Base-by-base conservation (phyloP, 2,797 vertebrate species). In the Molossus molossus region DNA sequence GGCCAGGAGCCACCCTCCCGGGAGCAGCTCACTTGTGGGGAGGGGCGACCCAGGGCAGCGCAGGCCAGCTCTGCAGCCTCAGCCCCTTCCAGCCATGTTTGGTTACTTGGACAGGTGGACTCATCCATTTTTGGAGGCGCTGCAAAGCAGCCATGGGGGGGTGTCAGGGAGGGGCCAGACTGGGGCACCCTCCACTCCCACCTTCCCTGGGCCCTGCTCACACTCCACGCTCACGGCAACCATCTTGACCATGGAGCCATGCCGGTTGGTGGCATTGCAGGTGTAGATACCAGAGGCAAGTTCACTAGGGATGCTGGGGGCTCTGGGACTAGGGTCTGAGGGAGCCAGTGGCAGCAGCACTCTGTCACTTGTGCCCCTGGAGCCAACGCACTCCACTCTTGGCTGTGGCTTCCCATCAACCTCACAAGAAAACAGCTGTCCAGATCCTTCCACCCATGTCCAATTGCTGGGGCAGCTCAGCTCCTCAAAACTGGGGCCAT, bases 41-140 rank as follows among this genome's bases (percentile, higher is more conserved):
- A 69, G 0, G 98, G 98, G 37, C 85, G 97, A n/a, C 98, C 98
- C 0, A 97, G 96, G 3, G 98, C 98, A 0, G n/a, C 62, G 7
- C 98, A 98, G 10, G 79, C 33, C 17, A 98, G 76, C 0, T 85
- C 82, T 0, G 77, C 50, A 23, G 76, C 57, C 58, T 87, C 58
- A 0, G 97, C 86, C 0, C 98, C 98, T 87, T 98, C 98, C 92
- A 98, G 77, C 98, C 98, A 98, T 0, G 96, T 96, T 62, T 97
- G 98, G 55, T 94, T 97, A 1, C 96, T 86, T 0, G 98, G 98
- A 88, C 98, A 98, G 29, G 97, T 98, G 18, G 75, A 50, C n/a
- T 98, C 98, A 5, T 98, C 97, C 98, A 98, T 96, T 21, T 93
- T 94, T 3, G 98, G 98, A 3, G 98, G 97, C 0, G 98, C 98